These are phyloP conservation scores for Homarus americanus DNA, from an alignment of 1,140 invertebrate species.

Conservation along the genomic window DNA sequence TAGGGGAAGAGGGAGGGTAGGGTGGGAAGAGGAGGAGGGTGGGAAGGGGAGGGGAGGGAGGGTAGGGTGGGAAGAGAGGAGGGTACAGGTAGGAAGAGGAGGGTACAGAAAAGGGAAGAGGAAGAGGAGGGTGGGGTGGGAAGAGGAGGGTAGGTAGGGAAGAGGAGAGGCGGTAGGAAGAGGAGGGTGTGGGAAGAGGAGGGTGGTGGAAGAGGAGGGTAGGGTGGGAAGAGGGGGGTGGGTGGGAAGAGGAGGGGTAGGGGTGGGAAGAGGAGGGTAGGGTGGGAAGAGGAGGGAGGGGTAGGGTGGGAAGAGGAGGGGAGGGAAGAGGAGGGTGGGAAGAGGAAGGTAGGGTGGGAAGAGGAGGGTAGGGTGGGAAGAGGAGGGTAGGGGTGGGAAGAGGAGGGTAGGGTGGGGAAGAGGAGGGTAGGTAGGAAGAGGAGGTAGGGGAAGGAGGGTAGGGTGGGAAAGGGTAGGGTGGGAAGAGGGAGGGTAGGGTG, in stretches of 20 bases:
- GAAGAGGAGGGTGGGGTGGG: background rate
- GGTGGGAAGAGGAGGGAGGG: background rate
- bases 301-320: background rate
- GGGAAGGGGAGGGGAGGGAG: background rate
- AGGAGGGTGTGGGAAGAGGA: background rate
- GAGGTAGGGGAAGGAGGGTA: background rate
- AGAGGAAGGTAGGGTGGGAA: background rate
- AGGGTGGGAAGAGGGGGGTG: background rate
- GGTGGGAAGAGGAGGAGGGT: too few relatives aligned
- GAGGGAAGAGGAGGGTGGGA: background rate
- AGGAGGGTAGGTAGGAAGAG: background rate
- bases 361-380: background rate
- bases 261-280: background rate
- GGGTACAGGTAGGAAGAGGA: background rate
- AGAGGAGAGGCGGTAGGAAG: background rate
- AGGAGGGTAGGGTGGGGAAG: background rate
- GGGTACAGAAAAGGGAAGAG: too few relatives aligned
- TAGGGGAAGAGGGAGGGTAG: background rate
- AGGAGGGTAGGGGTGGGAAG: background rate
- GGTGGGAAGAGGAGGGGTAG: background rate
- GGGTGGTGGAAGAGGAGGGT: background rate
- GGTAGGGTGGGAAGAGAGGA: background rate
- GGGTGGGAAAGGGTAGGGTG: background rate
- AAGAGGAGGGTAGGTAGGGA: too few relatives aligned
- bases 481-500: background rate